A percentile compares a stretch with the other conserved stretches of the same genome.
phyloP scores from a whole-genome alignment of 2,888 invertebrate species.

The Nasonovia ribisnigri region DNA sequence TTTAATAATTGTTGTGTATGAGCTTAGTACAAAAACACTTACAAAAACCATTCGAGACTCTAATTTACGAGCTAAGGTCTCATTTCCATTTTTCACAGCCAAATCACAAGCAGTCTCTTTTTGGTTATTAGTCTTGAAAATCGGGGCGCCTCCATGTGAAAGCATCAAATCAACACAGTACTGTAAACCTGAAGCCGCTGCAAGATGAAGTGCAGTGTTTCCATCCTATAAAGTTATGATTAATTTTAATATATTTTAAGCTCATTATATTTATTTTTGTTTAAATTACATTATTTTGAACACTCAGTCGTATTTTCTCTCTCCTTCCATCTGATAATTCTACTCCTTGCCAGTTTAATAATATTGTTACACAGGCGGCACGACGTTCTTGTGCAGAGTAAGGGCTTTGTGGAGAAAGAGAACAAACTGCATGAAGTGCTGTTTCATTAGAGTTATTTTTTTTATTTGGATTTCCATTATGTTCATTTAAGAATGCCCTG shows the following conservation, averaged over 20 bases:
- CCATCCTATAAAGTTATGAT: conserved; percentile 72
- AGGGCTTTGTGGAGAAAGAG: conserved; percentile 71
- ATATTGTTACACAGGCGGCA: conserved; percentile 75
- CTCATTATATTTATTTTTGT: neutral
- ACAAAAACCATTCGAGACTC: conserved; percentile 80
- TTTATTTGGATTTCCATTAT: conserved; percentile 79
- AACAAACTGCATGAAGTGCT: conserved; percentile 76
- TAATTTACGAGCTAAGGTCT: conserved; percentile 76
- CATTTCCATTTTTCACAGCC: conserved; percentile 75
- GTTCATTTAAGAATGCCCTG: conserved; percentile 77
- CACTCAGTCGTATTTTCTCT: conserved; percentile 75
- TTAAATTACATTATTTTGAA: conserved; percentile 74
- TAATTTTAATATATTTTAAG: neutral
- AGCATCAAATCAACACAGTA: conserved; percentile 77
- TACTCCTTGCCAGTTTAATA: conserved; percentile 76
- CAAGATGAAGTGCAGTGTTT: conserved; percentile 79
- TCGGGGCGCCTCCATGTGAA: conserved; percentile 73
- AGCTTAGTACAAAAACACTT: conserved; percentile 69
- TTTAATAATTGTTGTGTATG: neutral
- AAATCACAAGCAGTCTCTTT: conserved; percentile 78
- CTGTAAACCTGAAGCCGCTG: conserved; percentile 76
- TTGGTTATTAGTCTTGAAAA: conserved; percentile 77
- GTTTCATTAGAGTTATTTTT: conserved; percentile 77
- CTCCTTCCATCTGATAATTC: conserved; percentile 71
- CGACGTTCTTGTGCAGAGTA: conserved; percentile 74